These are phyloP conservation scores for Eueides isabella DNA, from an alignment of 1,140 invertebrate species.

Conservation along the genomic window DNA sequence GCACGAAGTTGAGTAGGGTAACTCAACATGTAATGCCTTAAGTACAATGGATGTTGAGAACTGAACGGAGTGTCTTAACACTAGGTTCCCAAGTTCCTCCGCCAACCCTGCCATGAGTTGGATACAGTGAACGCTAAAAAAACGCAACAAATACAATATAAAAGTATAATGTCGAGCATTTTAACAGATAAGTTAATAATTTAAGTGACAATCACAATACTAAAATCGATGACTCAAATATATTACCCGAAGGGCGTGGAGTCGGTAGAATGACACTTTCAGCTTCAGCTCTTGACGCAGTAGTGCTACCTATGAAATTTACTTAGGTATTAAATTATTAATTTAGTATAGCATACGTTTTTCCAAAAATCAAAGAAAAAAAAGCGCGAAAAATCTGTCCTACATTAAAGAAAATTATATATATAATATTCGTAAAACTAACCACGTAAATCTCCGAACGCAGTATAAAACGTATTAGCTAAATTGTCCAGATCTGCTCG, in stretches of 20 bases:
- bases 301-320: background rate
- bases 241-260: constrained; percentile 5
- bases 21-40: too few species aligned
- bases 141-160: too few species aligned
- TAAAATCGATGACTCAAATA: background rate
- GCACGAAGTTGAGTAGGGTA: too few species aligned
- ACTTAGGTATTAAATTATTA: too few species aligned
- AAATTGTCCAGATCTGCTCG: constrained; percentile 48
- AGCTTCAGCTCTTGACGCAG: background rate
- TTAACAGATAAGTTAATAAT: too few species aligned
- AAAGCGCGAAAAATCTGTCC: too few species aligned
- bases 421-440: background rate
- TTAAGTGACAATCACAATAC: background rate
- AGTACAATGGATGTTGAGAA: too few species aligned
- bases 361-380: background rate
- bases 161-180: background rate
- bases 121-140: too few species aligned
- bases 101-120: too few species aligned
- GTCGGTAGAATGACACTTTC: background rate
- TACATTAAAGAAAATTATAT: background rate
- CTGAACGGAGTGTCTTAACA: too few species aligned
- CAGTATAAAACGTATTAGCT: constrained; percentile 48
- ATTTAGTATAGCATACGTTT: too few species aligned
- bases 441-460: constrained; percentile 41
- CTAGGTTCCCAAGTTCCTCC: too few species aligned